A percentile compares a stretch with the other conserved stretches of the same genome.
Conservation (phyloP, 2,888 invertebrate species). For the Euproctis similis region DNA sequence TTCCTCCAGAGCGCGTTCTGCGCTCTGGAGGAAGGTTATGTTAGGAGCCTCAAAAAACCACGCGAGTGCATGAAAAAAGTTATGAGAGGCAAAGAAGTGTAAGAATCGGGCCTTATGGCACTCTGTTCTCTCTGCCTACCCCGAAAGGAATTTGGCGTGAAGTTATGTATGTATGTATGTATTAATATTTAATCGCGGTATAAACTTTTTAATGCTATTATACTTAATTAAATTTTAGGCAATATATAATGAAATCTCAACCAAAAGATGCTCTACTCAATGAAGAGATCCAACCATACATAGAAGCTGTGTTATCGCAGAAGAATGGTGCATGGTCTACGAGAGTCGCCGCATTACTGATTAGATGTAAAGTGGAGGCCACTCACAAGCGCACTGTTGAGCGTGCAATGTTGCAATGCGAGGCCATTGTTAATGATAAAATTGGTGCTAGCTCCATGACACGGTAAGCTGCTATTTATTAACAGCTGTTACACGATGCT, state of each 20-base stretch:
- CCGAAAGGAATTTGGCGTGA: no score
- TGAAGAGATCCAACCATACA: constrained; percentile 89
- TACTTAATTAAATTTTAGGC: constrained; percentile 57
- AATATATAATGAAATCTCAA: constrained; percentile 82
- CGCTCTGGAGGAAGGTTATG: no score
- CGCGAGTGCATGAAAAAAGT: no score
- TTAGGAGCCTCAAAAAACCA: no score
- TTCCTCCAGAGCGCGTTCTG: no score
- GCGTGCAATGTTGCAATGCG: constrained; percentile 90
- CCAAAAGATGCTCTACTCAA: constrained; percentile 86
- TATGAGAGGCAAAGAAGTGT: no score
- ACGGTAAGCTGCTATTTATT: constrained; percentile 47
- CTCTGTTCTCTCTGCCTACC: no score
- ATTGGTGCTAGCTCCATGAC: constrained; percentile 36
- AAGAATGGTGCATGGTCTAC: constrained; percentile 85
- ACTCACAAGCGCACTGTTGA: constrained; percentile 88
- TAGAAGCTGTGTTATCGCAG: constrained; percentile 78
- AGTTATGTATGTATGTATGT: no score
- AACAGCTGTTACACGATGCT: no score
- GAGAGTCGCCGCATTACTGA: constrained; percentile 82
- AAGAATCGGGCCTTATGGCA: no score
- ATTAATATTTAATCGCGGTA: no score
- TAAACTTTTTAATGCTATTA: not conserved
- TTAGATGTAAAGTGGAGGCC: constrained; percentile 86
- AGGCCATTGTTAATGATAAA: constrained; percentile 81